Conservation (phyloP, 2,888 invertebrate genomes). For the Melanchra persicariae region DNA sequence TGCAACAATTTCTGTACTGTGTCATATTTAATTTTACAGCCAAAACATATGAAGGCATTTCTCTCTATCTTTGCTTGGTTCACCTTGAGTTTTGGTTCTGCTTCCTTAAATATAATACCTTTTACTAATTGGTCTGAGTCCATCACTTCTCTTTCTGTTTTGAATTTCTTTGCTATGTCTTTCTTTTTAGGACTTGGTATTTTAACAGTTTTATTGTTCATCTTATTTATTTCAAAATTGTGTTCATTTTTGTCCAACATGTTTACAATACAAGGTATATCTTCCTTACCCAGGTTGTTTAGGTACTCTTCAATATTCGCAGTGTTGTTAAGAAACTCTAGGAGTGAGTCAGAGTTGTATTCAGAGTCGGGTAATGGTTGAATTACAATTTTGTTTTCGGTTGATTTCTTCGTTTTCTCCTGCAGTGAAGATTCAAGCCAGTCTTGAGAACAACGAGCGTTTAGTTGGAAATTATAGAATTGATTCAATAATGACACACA, state of each 20-base stretch:
- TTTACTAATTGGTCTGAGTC: slow-evolving; percentile 86
- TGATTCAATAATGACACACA: slow-evolving; percentile 84
- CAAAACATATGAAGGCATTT: slow-evolving; percentile 79
- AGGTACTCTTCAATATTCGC: slow-evolving; percentile 87
- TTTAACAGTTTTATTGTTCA: slow-evolving; percentile 75
- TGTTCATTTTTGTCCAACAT: slow-evolving; percentile 84
- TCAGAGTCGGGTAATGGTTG: slow-evolving; percentile 87
- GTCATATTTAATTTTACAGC: slow-evolving; percentile 81
- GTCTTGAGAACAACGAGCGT: slow-evolving; percentile 86
- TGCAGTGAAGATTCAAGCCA: slow-evolving; percentile 84
- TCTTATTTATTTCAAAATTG: slow-evolving; percentile 71
- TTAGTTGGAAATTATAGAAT: slow-evolving; percentile 87
- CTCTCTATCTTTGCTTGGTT: slow-evolving; percentile 65
- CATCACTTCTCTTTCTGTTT: slow-evolving; percentile 81
- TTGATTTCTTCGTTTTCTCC: slow-evolving; percentile 77
- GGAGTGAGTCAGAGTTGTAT: slow-evolving; percentile 87
- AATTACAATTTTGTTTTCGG: slow-evolving; percentile 80
- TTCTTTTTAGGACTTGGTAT: slow-evolving; percentile 81
- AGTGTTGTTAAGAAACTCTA: slow-evolving; percentile 88
- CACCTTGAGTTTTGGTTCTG: slow-evolving; percentile 72
- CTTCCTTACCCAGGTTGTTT: slow-evolving; percentile 86
- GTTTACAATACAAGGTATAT: slow-evolving; percentile 86
- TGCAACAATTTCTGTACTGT: slow-evolving; percentile 80
- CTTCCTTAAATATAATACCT: slow-evolving; percentile 80
- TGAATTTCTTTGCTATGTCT: slow-evolving; percentile 71